These are phyloP conservation scores for Brachycybe producta DNA, from an alignment of 2,888 invertebrate species.

Conservation along the genomic window DNA sequence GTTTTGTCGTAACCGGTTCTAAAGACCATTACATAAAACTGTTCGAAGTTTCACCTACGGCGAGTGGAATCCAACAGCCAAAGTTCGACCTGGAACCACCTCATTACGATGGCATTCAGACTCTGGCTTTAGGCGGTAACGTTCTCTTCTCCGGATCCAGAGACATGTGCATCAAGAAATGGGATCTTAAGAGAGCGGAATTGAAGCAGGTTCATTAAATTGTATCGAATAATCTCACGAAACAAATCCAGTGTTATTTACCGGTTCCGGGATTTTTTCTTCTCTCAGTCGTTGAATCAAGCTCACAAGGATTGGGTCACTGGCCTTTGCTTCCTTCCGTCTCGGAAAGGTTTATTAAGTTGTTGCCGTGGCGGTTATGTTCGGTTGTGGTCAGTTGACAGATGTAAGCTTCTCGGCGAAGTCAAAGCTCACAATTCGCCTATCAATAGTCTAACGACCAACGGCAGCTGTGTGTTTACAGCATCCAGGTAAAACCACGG, in stretches of 20 bases:
- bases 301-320: slow-evolving; percentile 81
- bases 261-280: neutral
- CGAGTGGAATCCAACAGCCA: slow-evolving; percentile 42
- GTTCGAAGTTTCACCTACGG: slow-evolving; percentile 38
- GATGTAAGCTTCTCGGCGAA: slow-evolving; percentile 50
- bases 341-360: slow-evolving; percentile 48
- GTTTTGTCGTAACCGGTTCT: slow-evolving; percentile 62
- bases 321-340: slow-evolving; percentile 49
- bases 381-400: slow-evolving; percentile 59
- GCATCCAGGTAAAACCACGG: slow-evolving; percentile 66
- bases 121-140: slow-evolving; percentile 51
- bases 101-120: slow-evolving; percentile 80
- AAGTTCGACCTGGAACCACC: slow-evolving; percentile 62
- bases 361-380: slow-evolving; percentile 64
- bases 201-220: slow-evolving; percentile 32
- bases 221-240: neutral
- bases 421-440: slow-evolving; percentile 52
- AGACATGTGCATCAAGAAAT: slow-evolving; percentile 73
- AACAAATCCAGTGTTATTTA: neutral
- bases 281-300: slow-evolving; percentile 52
- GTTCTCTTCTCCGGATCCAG: slow-evolving; percentile 68
- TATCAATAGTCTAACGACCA: slow-evolving; percentile 54
- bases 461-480: slow-evolving; percentile 53
- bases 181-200: slow-evolving; percentile 46
- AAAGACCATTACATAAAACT: slow-evolving; percentile 73